These are phyloP conservation scores for Ia io DNA, from an alignment of 2,113 vertebrate species.

Conservation along the genomic window DNA sequence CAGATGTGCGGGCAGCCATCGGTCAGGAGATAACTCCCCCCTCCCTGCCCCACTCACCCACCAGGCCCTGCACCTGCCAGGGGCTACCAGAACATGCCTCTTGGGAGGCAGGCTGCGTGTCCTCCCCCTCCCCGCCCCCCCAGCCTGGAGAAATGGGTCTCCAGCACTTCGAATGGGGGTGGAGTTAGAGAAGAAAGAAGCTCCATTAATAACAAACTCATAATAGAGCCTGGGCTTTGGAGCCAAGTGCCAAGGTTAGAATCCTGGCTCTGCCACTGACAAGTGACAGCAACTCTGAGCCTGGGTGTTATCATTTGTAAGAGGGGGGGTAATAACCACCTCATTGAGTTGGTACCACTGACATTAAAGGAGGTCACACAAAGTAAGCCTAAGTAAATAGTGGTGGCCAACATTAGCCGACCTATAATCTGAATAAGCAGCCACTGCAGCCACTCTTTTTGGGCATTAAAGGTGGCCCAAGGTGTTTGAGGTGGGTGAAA, in stretches of 20 bases:
- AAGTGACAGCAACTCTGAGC: background rate
- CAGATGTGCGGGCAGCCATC: slow-evolving; percentile 65
- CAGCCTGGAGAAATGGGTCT: background rate
- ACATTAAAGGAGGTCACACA: background rate
- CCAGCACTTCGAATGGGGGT: background rate
- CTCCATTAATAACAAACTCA: background rate
- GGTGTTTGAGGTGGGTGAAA: background rate
- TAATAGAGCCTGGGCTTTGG: background rate
- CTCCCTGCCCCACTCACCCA: slow-evolving; percentile 55
- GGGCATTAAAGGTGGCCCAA: background rate
- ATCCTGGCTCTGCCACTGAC: background rate
- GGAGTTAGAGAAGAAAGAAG: slow-evolving; percentile 37
- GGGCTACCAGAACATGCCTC: slow-evolving; percentile 42
- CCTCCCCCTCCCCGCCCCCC: background rate
- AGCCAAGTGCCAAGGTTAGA: background rate
- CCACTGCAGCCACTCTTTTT: background rate
- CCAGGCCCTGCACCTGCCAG: slow-evolving; percentile 65
- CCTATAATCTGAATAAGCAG: background rate
- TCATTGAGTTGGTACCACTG: background rate
- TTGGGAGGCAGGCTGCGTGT: slow-evolving; percentile 48
- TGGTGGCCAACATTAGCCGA: background rate
- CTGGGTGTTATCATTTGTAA: background rate
- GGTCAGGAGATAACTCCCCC: slow-evolving; percentile 72
- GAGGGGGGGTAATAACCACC: background rate
- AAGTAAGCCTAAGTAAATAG: background rate